These are phyloP conservation scores for Anabacerthia variegaticeps DNA, from an alignment of 2,797 vertebrate genomes.

Conservation along the genomic window DNA sequence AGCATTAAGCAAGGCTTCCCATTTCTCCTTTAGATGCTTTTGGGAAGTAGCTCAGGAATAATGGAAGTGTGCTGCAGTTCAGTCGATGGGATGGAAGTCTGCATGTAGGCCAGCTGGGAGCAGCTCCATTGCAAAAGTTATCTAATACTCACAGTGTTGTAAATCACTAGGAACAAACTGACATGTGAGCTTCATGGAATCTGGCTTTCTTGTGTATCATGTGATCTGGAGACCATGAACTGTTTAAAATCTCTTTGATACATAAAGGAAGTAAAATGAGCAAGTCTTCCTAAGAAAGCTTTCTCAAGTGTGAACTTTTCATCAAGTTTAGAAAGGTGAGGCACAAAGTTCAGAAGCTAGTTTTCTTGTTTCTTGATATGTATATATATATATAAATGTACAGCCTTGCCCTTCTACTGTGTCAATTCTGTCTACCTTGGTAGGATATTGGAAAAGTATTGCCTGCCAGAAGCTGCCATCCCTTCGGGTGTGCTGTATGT, in stretches of 20 bases:
- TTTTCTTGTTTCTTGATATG: background rate
- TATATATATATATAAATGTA: too few relatives aligned
- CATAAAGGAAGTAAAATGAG: background rate
- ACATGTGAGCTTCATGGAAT: background rate
- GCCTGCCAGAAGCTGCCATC: background rate
- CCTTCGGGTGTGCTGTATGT: background rate
- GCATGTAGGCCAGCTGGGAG: background rate
- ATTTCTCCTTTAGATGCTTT: background rate
- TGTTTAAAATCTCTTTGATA: background rate
- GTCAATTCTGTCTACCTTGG: background rate
- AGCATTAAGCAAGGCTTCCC: background rate
- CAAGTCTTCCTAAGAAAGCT: background rate
- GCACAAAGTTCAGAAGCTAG: background rate
- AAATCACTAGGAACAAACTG: background rate
- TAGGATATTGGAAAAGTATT: background rate
- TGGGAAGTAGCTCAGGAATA: background rate
- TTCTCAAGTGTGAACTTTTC: background rate
- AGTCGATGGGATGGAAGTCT: background rate
- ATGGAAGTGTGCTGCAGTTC: background rate
- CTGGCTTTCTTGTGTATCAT: background rate
- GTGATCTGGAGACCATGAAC: background rate
- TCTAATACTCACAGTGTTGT: background rate
- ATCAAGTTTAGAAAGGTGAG: background rate
- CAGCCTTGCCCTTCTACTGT: background rate
- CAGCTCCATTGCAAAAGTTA: background rate